Conservation (phyloP, 2,888 invertebrate species). For the Andrena marginata region DNA sequence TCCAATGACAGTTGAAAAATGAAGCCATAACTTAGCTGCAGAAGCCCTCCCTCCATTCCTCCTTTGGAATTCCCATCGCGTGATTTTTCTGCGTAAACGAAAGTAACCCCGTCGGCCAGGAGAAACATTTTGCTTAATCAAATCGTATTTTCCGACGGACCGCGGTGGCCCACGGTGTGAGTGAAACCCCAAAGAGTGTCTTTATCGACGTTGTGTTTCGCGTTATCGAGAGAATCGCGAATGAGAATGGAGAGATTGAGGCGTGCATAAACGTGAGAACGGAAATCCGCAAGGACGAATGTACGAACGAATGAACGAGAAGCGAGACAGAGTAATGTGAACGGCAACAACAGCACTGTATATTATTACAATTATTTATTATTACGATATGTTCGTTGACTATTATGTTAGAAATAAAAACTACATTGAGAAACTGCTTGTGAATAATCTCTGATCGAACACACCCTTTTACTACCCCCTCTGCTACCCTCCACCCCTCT, state of each 20-base stretch:
- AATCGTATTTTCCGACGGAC: conserved; percentile 55
- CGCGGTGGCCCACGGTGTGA: conserved; percentile 10
- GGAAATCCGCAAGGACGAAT: conserved; percentile 1
- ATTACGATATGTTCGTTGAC: conserved; percentile 81
- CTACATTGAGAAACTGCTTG: conserved; percentile 56
- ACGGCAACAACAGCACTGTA: conserved; percentile 68
- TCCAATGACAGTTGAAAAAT: no score
- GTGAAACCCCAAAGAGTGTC: conserved; percentile 10
- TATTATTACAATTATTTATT: conserved; percentile 78
- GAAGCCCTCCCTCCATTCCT: neutral
- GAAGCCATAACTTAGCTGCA: no score
- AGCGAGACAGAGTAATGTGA: conserved; percentile 14
- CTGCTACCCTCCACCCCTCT: neutral
- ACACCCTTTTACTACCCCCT: neutral
- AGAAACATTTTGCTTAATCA: conserved; percentile 1
- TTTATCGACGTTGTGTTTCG: conserved; percentile 29
- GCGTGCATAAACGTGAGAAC: neutral
- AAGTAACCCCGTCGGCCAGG: neutral
- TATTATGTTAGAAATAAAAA: conserved; percentile 82
- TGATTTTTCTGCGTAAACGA: neutral
- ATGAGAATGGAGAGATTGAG: no score
- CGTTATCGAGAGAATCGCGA: conserved; percentile 17
- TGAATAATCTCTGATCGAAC: conserved; percentile 1
- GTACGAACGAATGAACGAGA: conserved; percentile 6
- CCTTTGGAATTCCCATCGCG: neutral